A percentile compares a stretch with the other conserved stretches of the same genome.
phyloP scores from a whole-genome alignment of 2,888 invertebrate genomes.

The Microplitis manilae region DNA sequence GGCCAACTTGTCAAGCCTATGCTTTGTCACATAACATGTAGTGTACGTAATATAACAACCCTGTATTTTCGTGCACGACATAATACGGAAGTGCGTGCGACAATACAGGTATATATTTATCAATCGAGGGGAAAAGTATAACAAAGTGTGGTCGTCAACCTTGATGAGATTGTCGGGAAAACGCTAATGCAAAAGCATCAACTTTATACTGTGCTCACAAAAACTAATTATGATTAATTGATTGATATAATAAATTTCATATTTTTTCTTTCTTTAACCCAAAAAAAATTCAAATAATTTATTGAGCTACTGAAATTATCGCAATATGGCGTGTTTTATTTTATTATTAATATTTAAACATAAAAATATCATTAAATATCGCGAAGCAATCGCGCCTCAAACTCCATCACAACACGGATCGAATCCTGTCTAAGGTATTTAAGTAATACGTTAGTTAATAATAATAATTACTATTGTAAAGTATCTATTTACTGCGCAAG shows the following conservation, averaged over 20 bases:
- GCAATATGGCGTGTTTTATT: neutral
- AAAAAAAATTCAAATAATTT: neutral
- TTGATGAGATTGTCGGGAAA: conserved; percentile 20
- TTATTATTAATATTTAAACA: neutral
- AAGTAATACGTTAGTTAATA: too few species aligned
- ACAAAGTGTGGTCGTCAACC: conserved; percentile 22
- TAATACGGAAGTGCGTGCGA: conserved; percentile 31
- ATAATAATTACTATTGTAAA: too few species aligned
- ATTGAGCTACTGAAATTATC: neutral
- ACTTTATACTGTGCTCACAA: conserved; percentile 4
- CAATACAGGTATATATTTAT: neutral
- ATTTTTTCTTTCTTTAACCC: neutral
- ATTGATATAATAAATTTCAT: conserved; percentile 15
- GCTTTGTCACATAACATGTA: conserved; percentile 14
- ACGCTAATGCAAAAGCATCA: conserved; percentile 16
- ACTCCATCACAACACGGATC: too few species aligned
- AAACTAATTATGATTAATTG: conserved; percentile 18
- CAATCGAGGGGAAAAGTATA: conserved; percentile 16
- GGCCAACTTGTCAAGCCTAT: neutral
- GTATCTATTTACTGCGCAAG: too few species aligned
- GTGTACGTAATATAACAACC: neutral
- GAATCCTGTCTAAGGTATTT: too few species aligned
- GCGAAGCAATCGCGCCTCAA: neutral
- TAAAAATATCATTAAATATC: neutral
- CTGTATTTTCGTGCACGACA: conserved; percentile 22